Percentiles rank a stretch among this genome's conserved stretches.
Conservation (phyloP, 2,113 vertebrate species). For the Thalassoma bifasciatum region DNA sequence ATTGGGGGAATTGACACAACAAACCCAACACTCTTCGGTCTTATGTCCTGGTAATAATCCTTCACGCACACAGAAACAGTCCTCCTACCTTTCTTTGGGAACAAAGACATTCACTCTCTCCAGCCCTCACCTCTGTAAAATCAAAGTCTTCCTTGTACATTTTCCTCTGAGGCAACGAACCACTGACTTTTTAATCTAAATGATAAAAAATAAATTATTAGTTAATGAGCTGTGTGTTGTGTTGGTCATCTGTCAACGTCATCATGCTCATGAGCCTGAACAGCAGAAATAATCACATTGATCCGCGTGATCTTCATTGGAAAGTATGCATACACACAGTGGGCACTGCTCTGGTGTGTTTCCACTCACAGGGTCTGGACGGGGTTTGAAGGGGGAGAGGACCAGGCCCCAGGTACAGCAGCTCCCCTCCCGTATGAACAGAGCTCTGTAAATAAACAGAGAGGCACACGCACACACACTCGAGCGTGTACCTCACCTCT, state of each 20-base stretch:
- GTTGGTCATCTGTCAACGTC: constrained; percentile 63
- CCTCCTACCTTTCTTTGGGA: constrained; percentile 31
- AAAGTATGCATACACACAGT: constrained; percentile 40
- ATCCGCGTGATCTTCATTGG: constrained; percentile 39
- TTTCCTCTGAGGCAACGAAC: constrained; percentile 78
- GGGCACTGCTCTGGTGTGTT: constrained; percentile 54
- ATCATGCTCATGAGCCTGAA: constrained; percentile 36
- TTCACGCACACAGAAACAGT: constrained; percentile 32
- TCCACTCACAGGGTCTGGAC: constrained; percentile 58
- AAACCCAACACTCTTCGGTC: constrained; percentile 38
- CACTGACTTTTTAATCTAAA: constrained; percentile 85
- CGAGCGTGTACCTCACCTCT: constrained; percentile 51
- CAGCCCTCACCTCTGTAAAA: constrained; percentile 58
- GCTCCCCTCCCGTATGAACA: constrained; percentile 40
- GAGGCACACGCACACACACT: constrained; percentile 50
- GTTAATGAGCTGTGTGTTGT: constrained; percentile 75
- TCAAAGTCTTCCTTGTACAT: constrained; percentile 76
- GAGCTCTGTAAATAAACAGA: constrained; percentile 77
- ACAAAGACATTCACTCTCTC: constrained; percentile 38
- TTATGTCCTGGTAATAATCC: constrained; percentile 27
- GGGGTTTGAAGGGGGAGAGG: constrained; percentile 5
- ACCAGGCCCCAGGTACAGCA: constrained; percentile 4
- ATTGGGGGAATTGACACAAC: constrained; percentile 48
- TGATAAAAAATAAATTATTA: constrained; percentile 85
- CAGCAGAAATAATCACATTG: constrained; percentile 38